A percentile compares a stretch with the other conserved stretches of the same genome.
These are phyloP conservation scores for Synergus japonicus DNA, from an alignment of 2,888 invertebrate species.

Conservation along the genomic window DNA sequence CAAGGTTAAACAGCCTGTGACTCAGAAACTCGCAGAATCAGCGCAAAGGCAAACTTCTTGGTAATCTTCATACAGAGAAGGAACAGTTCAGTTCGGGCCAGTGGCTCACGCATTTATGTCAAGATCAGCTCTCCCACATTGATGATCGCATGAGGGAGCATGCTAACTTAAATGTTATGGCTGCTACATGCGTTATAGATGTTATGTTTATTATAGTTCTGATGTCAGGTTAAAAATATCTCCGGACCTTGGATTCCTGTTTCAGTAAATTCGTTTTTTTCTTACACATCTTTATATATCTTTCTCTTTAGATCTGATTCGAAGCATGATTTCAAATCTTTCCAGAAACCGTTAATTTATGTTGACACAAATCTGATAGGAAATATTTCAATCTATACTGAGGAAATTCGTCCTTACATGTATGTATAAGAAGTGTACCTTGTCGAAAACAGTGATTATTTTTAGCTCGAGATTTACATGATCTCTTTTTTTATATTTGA, in stretches of 20 bases:
- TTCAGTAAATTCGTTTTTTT: conserved; percentile 24
- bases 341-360: neutral
- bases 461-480: too few relatives aligned
- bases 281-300: neutral
- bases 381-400: neutral
- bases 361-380: neutral
- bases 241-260: neutral
- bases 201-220: conserved; percentile 2
- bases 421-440: neutral
- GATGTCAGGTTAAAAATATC: conserved; percentile 31
- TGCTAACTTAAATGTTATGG: conserved; percentile 29
- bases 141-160: conserved; percentile 3
- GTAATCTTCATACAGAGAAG: neutral
- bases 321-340: neutral
- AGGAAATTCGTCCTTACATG: neutral
- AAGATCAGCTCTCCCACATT: conserved; percentile 39
- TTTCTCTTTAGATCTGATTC: neutral
- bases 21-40: neutral
- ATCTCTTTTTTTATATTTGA: too few relatives aligned
- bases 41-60: neutral
- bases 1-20: conserved; percentile 14
- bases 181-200: conserved; percentile 9
- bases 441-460: neutral
- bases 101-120: conserved; percentile 21
- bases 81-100: conserved; percentile 14